Base-by-base conservation (phyloP, 1,140 invertebrate species). In the Carposina sasakii region DNA sequence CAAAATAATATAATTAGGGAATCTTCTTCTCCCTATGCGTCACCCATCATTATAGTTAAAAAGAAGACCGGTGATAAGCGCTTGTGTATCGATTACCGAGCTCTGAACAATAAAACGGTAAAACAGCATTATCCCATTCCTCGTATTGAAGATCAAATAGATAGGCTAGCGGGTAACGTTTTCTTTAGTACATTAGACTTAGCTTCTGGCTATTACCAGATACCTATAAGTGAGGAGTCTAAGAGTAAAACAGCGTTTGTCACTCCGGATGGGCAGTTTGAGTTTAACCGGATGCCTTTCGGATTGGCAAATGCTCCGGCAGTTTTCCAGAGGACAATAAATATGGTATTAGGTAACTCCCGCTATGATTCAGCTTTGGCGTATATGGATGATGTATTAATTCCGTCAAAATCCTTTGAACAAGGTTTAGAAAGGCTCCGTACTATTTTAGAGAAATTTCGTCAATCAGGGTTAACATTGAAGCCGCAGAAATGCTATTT, bases 51-150 rank as follows among this genome's bases (percentile, higher is more conserved):
- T 4, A 26, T 67, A 26, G 51, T 48, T 1, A 56, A 49, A 19
- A 64, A 64, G 33, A 63, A 60, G 21, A 51, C 51, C 23, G 58
- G 61, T 0, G 47, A 64, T 12, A 15, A 55, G 41, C 13, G 60
- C n/a, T 50, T 82, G 28, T 63, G 56, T 20, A 49, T 69, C 0
- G 71, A 84, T 52, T 89, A 70, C 51, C 40, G 76, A 13, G 26
- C 45, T 16, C 43, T 89, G 4, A 89, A 88, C 60, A 28, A 39
- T 1, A 52, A 77, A 1, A 86, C 81, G 0, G 54, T 60, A 3
- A 60, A 57, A 23, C 81, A 87, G 46, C 45, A 34, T 22, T 45
- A 33, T 53, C 87, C 87, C 0, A 41, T 89, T 3, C 87, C 86
- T 1, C 33, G 70, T 3, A 85, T 87, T 12, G 74, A 84, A 15